Conservation (phyloP, 2,797 vertebrate genomes). For the Periparus ater region DNA sequence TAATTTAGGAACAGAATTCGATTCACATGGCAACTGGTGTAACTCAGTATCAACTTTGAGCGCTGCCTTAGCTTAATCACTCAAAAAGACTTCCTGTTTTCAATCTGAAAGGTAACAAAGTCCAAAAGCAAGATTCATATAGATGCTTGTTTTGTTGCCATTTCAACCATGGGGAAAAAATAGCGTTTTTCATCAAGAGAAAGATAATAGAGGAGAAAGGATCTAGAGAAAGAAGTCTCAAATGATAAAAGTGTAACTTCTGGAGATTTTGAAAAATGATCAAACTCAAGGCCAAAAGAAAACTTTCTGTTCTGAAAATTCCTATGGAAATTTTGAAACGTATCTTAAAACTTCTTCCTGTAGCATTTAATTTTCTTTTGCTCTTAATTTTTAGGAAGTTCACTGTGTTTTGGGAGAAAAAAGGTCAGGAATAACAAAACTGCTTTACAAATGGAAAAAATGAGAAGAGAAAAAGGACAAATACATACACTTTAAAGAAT, state of each 20-base stretch:
- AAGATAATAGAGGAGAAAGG: neutral
- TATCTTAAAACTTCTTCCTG: neutral
- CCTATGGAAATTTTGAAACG: neutral
- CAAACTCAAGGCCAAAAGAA: neutral
- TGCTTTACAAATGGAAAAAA: neutral
- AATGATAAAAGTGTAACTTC: neutral
- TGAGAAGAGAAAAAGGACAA: neutral
- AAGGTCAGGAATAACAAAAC: neutral
- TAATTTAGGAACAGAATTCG: neutral
- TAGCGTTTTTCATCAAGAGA: neutral
- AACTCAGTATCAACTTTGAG: neutral
- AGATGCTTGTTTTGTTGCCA: neutral
- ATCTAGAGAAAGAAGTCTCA: neutral
- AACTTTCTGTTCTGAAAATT: neutral
- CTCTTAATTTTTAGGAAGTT: neutral
- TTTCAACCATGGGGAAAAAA: neutral
- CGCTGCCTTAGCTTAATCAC: neutral
- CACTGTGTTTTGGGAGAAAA: neutral
- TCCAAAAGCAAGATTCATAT: neutral
- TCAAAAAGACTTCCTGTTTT: neutral
- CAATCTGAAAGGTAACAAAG: neutral
- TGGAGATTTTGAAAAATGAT: neutral
- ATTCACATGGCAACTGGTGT: neutral
- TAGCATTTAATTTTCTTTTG: neutral
- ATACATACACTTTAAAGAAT: neutral